Evolutionary conservation across 1,140 invertebrate species (phyloP), one percentile per base, ranked within the genome.

Genomic region (Hormaphis cornu): DNA sequence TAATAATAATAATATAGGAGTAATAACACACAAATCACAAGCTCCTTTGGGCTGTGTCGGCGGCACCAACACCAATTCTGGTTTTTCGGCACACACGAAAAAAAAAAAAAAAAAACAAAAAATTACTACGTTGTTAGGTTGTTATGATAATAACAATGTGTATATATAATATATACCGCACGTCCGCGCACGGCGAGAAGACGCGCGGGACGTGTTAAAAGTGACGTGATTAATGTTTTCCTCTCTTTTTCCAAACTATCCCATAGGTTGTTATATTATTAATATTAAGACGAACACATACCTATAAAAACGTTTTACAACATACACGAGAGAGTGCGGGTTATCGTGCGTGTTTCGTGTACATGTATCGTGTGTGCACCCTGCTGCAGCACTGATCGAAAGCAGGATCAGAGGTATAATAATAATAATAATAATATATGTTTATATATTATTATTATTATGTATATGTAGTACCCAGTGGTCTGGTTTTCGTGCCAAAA

Each of bases 401-500:
- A 20, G 42, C 42, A 10, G 2, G 30, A 20, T n/a, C 26, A 12
- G 28, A 46, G 12, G 50, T 35, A 35, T 63, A 7, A 7, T n/a
- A n/a, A n/a, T n/a, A n/a, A n/a, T 10, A n/a, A 16, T n/a, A 5
- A 4, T n/a, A n/a, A 10, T 5, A 46, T 46, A 10, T 10, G 16
- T 16, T 8, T 37, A 37, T 6, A n/a, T 8, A 4, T n/a, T 46
- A n/a, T 4, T n/a, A n/a, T n/a, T 46, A 46, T 46, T n/a, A n/a
- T n/a, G n/a, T n/a, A n/a, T n/a, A n/a, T n/a, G n/a, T n/a, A n/a
- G n/a, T n/a, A n/a, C n/a, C n/a, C n/a, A 66, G 61, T 50, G 61
- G 42, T 66, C 61, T 66, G 61, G 61, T 66, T 66, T 66, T 66
- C 20, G 35, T 66, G 61, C 61, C 61, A 66, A 66, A 66, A 66